Base-by-base conservation (phyloP, 2,888 invertebrate species). In the Ophion obscuratus region DNA sequence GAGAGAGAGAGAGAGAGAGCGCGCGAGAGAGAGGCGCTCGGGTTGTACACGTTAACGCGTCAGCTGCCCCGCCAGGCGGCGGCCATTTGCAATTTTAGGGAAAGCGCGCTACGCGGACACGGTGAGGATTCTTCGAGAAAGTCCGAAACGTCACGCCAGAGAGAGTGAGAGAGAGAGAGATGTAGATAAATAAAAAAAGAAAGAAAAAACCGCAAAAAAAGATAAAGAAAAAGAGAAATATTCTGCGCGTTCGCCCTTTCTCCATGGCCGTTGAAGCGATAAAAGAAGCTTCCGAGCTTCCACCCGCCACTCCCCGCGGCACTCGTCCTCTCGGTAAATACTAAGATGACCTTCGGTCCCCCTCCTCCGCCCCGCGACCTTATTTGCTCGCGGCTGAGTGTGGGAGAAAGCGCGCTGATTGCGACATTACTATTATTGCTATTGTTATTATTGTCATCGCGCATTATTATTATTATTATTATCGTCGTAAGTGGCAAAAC, bases 41-140 rank as follows among this genome's bases (percentile, higher is more conserved):
- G 68, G 68, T 81, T 75, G 53, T 86, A 81, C 40, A 36, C 64
- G 73, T 59, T 86, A 79, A 74, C 68, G 79, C 89, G 91, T 92
- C 92, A 92, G 91, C 91, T 91, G 92, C 91, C 74, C 67, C 91
- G 47, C 88, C 71, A 90, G 86, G 84, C 86, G 75, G 83, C 90
- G 93, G 92, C 93, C 93, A 93, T 92, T 92, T 93, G 92, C 92
- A 93, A 92, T 92, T 92, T 92, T 89, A 89, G 87, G 87, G 87
- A 84, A 88, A 90, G 87, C 87, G 81, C 77, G 75, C 57, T 75
- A 81, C 74, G 40, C 47, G 74, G 36, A 59, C 62, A 80, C 68
- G 31, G 67, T 31, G 68, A 81, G 84, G 71, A 77, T 78, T 79
- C 76, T 66, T 81, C 75, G 76, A 73, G 83, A 77, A 74, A 83